These are phyloP conservation scores for Ascaphus truei DNA, from an alignment of 2,113 vertebrate species.

Conservation along the genomic window DNA sequence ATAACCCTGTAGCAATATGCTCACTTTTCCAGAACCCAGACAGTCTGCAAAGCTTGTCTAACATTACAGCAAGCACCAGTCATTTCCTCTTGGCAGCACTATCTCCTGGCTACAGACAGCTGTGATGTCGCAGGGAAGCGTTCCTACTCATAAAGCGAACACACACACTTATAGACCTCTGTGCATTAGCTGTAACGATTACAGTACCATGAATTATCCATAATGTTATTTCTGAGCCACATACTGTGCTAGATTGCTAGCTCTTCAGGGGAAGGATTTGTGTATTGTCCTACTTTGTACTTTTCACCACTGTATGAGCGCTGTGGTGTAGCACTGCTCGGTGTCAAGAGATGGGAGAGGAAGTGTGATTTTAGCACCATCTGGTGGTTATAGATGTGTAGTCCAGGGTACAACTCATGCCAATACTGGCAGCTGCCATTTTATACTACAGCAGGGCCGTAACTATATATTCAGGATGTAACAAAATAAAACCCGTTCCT, in stretches of 20 bases:
- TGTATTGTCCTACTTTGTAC: no score
- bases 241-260: neutral
- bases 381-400: neutral
- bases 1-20: neutral
- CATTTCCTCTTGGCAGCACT: conserved; percentile 25
- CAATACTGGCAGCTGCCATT: no score
- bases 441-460: no score
- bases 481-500: no score
- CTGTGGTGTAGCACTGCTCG: no score
- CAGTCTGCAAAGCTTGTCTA: neutral
- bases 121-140: neutral
- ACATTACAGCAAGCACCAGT: conserved; percentile 18
- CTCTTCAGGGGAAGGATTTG: neutral
- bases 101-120: neutral
- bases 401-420: no score
- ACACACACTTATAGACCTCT: neutral
- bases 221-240: neutral
- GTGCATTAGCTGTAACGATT: no score
- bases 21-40: conserved; percentile 5
- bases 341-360: no score
- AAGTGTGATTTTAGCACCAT: no score
- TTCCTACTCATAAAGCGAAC: neutral
- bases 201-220: neutral
- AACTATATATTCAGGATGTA: no score
- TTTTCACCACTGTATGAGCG: no score